Evolutionary conservation across 2,797 vertebrate genomes (phyloP), one percentile per base, ranked within the genome.

Genomic region (Sebastes matsubarae): DNA sequence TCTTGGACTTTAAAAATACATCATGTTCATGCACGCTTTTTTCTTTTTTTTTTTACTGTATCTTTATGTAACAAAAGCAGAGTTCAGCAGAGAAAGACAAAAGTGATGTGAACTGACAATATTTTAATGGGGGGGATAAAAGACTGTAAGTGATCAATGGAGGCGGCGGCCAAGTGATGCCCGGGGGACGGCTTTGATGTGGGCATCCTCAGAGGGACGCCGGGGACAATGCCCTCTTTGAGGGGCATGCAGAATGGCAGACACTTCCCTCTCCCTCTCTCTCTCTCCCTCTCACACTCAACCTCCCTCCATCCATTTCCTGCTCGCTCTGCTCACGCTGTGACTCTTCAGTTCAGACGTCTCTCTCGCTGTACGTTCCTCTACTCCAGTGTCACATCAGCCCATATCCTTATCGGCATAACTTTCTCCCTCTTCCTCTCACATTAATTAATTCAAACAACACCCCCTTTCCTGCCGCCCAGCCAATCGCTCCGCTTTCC

Each of bases 131-230:
- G 90, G 84, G 90, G 83, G 89, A 96, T 94, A 94, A 96, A 97
- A 94, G 94, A 93, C 81, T 96, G 96, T 96, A 96, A 96, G 94
- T 96, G 96, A 97, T 97, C 96, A 97, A 96, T 95, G 93, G 92
- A 88, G 90, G 94, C 95, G 96, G 96, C 93, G 82, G 74, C 93
- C 91, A 94, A 96, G 92, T 96, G 96, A 96, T 96, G 95, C 92
- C 91, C 92, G 81, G 92, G 90, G 88, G 86, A 87, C 83, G 42
- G 83, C 95, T 97, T 97, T 97, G 96, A 97, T 96, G 96, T 92
- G 94, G 94, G 94, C 88, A 85, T 87, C 93, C 94, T 96, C 95
- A 92, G 94, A 95, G 95, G 89, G 92, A 92, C 75, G 83, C 89
- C 81, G 79, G 74, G 85, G 89, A 97, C 96, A 97, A 97, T 96